Base-by-base conservation (phyloP, 2,113 vertebrate genomes). In the Euleptes europaea region DNA sequence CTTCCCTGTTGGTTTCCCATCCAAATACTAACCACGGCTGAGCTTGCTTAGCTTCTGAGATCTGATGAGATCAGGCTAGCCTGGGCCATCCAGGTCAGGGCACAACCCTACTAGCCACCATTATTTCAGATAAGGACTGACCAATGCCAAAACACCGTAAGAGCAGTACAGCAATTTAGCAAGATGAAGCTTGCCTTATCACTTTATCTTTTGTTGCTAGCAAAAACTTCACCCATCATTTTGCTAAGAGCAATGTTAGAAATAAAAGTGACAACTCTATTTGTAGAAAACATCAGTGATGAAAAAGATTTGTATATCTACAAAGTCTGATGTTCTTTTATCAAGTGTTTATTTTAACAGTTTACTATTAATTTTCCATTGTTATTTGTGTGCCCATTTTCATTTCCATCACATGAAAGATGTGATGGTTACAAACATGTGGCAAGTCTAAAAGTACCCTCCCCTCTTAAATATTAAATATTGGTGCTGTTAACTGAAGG, bases 331-430 rank as follows among this genome's bases (percentile, higher is more conserved):
- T 63, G 31, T 26, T 33, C 51, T 21, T 33, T n/a, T 19, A 49
- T 75, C 28, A 60, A 54, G 4, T n/a, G 5, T 78, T 35, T 33
- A 38, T 73, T 73, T n/a, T 26, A 72, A 38, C 15, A 47, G 21
- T 17, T 83, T 75, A 65, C 28, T 65, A 65, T 26, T 65, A 31
- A 26, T 98, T 98, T 87, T 97, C 97, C 76, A 98, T 96, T n/a
- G n/a, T 69, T 98, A 98, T 0, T 97, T 97, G 0, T 98, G 57
- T n/a, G 28, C 28, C 51, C 26, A 44, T 97, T 40, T 97, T 98
- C 93, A 99, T 97, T 90, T 98, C 98, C 88, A 99, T 98, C 84
- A 98, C 96, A 0, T 98, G 97, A 31, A 99, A 96, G 1, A 88
- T 73, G 88, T 91, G 86, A 92, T 90, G 86, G 90, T 78, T 82